Base-by-base conservation (phyloP, 2,888 invertebrate genomes). In the Pristionchus arcanus region DNA sequence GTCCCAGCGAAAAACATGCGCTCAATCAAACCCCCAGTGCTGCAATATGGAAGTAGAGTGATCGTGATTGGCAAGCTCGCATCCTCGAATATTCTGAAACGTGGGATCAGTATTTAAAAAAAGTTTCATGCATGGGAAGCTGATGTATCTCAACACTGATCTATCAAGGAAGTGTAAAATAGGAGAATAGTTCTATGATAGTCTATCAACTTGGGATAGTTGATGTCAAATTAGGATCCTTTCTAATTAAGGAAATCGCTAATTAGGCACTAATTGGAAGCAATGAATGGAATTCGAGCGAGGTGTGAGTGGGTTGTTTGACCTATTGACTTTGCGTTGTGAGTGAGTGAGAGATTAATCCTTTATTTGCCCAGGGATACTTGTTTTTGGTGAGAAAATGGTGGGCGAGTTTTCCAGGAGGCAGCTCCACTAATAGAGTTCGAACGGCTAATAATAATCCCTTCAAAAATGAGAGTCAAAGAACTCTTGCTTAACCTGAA, bases 321-420 rank as follows among this genome's bases (percentile, higher is more conserved):
- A 77, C 77, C 77, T 77, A 49, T n/a, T 77, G 42, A 77, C 77
- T 77, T 42, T 42, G 37, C 16, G 77, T 49, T 7, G 77, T 77
- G n/a, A n/a, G 16, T 15, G n/a, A 13, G 77, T 11, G 77, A 77
- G 77, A 77, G 77, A 77, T 77, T 77, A 77, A 77, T 77, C 77
- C 77, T 77, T 19, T 77, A 49, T 77, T 77, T 77, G 77, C 77
- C 11, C 42, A 11, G 71, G 71, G 28, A 28, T 71, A 71, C 71
- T 71, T 71, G 71, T 71, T 71, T 55, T 71, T 71, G 71, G 34
- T 34, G 28, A 66, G 66, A 66, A 66, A 49, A 2, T 9, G 3
- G 66, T 25, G 28, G 55, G n/a, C 71, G 71, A 5, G 71, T 71
- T 71, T 71, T 71, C 34, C 66, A n/a, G 9, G 68, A 66, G 63